Conservation (phyloP, 2,888 invertebrate genomes). For the Drosophila fulvimacula region DNA sequence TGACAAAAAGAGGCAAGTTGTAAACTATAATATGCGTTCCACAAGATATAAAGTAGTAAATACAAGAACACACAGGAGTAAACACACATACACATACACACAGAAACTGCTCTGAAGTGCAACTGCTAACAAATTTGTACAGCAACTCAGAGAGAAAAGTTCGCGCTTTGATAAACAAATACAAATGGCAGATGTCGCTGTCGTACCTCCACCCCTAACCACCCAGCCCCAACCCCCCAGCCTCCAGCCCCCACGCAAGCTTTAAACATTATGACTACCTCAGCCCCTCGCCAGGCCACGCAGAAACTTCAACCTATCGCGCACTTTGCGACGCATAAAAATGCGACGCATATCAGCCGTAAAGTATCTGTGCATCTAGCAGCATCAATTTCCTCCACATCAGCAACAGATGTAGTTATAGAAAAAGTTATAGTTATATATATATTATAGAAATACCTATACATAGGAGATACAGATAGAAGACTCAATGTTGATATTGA, state of each 20-base stretch:
- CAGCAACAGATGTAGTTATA: not conserved
- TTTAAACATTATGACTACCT: constrained; percentile 3
- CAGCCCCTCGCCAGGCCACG: constrained; percentile 5
- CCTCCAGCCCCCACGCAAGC: not conserved
- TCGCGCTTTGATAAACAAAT: constrained; percentile 76
- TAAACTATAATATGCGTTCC: constrained; percentile 59
- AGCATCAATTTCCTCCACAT: not conserved
- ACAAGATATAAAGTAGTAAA: constrained; percentile 54
- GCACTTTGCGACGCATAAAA: constrained; percentile 34
- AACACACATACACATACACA: constrained; percentile 2
- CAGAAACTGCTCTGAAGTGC: constrained; percentile 52
- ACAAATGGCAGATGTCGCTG: constrained; percentile 56
- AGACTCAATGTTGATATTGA: not conserved
- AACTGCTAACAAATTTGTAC: constrained; percentile 64
- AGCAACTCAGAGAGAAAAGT: constrained; percentile 46
- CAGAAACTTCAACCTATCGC: constrained; percentile 10
- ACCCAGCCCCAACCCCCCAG: not conserved
- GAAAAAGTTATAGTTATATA: not conserved
- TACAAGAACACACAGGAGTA: constrained; percentile 16
- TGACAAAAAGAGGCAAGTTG: constrained; percentile 50
- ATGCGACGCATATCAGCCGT: constrained; percentile 55
- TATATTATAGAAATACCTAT: not conserved
- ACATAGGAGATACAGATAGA: not conserved
- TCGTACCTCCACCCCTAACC: not conserved
- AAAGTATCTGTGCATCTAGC: constrained; percentile 59